Percentiles rank a stretch among this genome's conserved stretches.
Conservation (phyloP, 2,113 vertebrate genomes). For the Jacana jacana region DNA sequence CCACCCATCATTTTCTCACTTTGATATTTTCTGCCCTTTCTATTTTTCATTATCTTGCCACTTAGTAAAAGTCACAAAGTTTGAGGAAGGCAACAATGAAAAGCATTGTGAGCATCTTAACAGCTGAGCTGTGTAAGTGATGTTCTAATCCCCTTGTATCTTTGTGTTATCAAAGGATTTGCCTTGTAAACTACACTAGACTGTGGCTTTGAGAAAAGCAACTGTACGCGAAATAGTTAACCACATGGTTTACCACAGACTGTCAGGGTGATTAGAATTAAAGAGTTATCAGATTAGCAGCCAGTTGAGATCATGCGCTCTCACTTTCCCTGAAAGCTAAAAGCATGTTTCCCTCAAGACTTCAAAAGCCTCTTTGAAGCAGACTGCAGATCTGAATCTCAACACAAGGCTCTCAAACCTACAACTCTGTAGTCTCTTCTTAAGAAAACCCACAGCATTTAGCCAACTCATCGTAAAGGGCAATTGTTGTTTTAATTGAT, state of each 20-base stretch:
- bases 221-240: slow-evolving; percentile 64
- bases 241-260: slow-evolving; percentile 68
- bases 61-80: not conserved
- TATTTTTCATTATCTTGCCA: not conserved
- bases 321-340: slow-evolving; percentile 67
- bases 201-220: slow-evolving; percentile 35
- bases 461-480: slow-evolving; percentile 24
- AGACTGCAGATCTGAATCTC: slow-evolving; percentile 46
- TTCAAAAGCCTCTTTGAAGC: slow-evolving; percentile 66
- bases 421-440: slow-evolving; percentile 31
- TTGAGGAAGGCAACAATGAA: not conserved
- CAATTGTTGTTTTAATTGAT: not conserved
- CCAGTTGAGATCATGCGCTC: slow-evolving; percentile 41
- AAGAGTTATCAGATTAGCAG: slow-evolving; percentile 63
- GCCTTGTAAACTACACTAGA: not conserved
- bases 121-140: not conserved
- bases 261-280: slow-evolving; percentile 66
- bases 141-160: not conserved
- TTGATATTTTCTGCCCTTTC: not conserved
- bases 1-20: not conserved
- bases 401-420: not conserved
- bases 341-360: slow-evolving; percentile 56
- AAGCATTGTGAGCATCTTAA: not conserved
- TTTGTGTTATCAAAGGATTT: not conserved
- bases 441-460: slow-evolving; percentile 41